Evolutionary conservation across 2,888 invertebrate genomes (phyloP).

Genomic region (Amphipoea oculea): DNA sequence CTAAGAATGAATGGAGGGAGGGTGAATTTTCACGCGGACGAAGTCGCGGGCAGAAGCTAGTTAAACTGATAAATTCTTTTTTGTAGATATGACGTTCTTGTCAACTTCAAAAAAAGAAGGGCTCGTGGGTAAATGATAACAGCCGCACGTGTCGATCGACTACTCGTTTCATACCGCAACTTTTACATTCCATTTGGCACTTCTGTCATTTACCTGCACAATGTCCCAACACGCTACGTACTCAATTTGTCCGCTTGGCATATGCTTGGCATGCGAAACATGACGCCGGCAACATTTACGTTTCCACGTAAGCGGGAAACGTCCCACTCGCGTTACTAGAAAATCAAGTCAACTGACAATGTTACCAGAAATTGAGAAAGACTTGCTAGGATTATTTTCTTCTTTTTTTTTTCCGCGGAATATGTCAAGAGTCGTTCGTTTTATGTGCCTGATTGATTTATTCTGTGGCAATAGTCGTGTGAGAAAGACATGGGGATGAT

Average conservation of each 20-base stretch:
- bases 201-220: constrained; percentile 42
- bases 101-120: background rate
- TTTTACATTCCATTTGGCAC: background rate
- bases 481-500: constrained; percentile 22
- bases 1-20: too few species aligned
- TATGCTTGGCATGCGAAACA: constrained; percentile 77
- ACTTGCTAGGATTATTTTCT: constrained; percentile 66
- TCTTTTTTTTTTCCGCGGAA: constrained; percentile 40
- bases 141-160: background rate
- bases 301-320: constrained; percentile 75
- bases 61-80: background rate
- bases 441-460: constrained; percentile 54
- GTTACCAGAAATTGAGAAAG: constrained; percentile 73
- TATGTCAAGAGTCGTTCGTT: constrained; percentile 57
- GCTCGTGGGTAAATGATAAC: background rate
- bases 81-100: background rate
- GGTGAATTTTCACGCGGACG: too few species aligned
- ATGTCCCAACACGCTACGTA: constrained; percentile 63
- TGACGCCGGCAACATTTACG: constrained; percentile 80
- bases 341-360: constrained; percentile 80
- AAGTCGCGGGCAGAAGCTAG: too few species aligned
- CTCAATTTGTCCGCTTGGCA: constrained; percentile 81
- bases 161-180: background rate
- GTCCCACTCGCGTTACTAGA: constrained; percentile 77
- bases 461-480: constrained; percentile 44